A percentile compares a stretch with the other conserved stretches of the same genome.
phyloP scores from a whole-genome alignment of 1,140 invertebrate genomes.

The Arctopsyche grandis region DNA sequence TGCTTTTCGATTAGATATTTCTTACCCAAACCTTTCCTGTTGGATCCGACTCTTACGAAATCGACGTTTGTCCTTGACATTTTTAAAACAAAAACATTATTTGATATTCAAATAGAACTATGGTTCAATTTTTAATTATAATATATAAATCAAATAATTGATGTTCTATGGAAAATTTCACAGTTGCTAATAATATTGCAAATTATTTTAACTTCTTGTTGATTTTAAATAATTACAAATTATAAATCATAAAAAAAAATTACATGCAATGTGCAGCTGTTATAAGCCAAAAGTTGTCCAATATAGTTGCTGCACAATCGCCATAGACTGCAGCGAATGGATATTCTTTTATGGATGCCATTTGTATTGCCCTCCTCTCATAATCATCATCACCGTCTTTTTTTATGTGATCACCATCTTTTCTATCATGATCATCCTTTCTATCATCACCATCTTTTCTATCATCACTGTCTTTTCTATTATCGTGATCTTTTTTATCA shows the following conservation, averaged over 20 bases:
- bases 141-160: too few relatives aligned
- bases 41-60: neutral
- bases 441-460: neutral
- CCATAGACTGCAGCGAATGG: constrained; percentile 44
- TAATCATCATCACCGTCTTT: neutral
- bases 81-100: constrained; percentile 4
- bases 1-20: constrained; percentile 16
- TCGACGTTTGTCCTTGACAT: neutral
- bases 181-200: too few relatives aligned
- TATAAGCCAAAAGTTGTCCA: constrained; percentile 37
- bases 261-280: constrained; percentile 51
- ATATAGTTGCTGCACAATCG: constrained; percentile 38
- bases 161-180: too few relatives aligned
- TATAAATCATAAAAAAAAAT: constrained; percentile 29
- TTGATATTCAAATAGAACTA: too few relatives aligned
- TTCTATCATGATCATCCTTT: neutral
- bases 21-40: neutral
- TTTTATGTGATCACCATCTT: neutral
- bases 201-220: too few relatives aligned
- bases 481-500: neutral
- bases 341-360: constrained; percentile 7
- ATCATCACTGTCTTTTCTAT: too few relatives aligned
- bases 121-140: too few relatives aligned
- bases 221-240: too few relatives aligned
- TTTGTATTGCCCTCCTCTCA: constrained; percentile 37